phyloP scores from a whole-genome alignment of 2,113 vertebrate species.

The Ovibos moschatus region DNA sequence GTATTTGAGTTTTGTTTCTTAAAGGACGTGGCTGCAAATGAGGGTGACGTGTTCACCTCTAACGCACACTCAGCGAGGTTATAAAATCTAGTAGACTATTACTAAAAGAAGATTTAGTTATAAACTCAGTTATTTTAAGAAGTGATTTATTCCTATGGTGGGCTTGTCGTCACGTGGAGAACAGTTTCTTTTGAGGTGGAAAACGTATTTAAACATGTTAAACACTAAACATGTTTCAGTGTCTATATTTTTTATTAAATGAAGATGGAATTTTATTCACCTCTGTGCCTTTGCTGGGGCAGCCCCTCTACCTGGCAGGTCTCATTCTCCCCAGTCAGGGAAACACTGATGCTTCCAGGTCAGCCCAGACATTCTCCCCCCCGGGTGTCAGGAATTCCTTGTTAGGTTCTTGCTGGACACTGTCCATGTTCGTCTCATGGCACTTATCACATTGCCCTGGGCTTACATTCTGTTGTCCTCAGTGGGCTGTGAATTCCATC shows the following conservation, averaged over 20 bases:
- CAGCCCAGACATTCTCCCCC: background rate
- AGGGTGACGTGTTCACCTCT: conserved; percentile 75
- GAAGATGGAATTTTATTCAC: background rate
- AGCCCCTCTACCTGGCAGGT: background rate
- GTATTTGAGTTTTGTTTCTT: conserved; percentile 73
- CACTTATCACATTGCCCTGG: background rate
- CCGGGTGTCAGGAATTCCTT: too few relatives aligned
- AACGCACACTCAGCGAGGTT: conserved; percentile 71
- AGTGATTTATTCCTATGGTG: conserved; percentile 64
- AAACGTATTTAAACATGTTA: background rate
- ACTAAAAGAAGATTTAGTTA: conserved; percentile 74
- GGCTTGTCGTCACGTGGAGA: conserved; percentile 30
- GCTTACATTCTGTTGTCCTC: background rate
- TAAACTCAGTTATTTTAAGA: conserved; percentile 71
- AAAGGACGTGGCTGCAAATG: conserved; percentile 58
- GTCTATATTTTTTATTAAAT: background rate
- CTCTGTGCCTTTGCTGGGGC: background rate
- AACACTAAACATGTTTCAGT: background rate
- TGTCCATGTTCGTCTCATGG: background rate
- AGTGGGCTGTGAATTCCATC: background rate
- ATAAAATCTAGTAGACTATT: conserved; percentile 63
- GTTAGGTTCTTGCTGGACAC: background rate
- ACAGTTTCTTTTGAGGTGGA: conserved; percentile 39
- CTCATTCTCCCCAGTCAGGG: background rate
- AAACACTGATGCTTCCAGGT: background rate